phyloP scores from a whole-genome alignment of 2,113 vertebrate genomes.

The Aphelocoma coerulescens region DNA sequence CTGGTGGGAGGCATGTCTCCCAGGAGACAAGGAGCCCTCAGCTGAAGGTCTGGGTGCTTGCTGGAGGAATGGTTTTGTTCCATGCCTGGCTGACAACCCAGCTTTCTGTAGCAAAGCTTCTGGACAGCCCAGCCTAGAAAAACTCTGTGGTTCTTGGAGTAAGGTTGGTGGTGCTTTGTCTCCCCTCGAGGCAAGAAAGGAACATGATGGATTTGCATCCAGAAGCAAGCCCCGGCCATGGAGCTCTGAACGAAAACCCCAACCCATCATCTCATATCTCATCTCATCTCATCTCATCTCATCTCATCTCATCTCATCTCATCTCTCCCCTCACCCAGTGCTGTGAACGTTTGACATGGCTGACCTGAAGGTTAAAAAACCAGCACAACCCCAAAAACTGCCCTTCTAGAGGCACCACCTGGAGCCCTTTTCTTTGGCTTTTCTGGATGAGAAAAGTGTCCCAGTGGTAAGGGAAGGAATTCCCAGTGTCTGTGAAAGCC shows the following conservation, averaged over 20 bases:
- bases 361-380: not conserved
- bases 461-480: not conserved
- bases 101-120: not conserved
- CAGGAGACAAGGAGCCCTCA: not conserved
- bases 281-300: too few relatives aligned
- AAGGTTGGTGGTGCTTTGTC: not conserved
- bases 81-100: not conserved
- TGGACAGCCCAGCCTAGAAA: not conserved
- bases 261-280: not conserved
- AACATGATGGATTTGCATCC: not conserved
- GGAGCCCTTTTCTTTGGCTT: not conserved
- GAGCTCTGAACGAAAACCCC: not conserved
- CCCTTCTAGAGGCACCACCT: not conserved
- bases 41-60: not conserved
- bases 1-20: not conserved
- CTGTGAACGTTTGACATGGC: not conserved
- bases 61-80: not conserved
- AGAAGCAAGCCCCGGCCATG: rapidly evolving
- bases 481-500: not conserved
- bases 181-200: not conserved
- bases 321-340: not conserved
- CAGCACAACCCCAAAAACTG: rapidly evolving
- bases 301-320: too few relatives aligned
- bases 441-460: not conserved
- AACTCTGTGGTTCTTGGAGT: not conserved